A percentile compares a stretch with the other conserved stretches of the same genome.
Evolutionary conservation across 2,888 invertebrate species (phyloP).

Genomic region (Trisateles emortualis): DNA sequence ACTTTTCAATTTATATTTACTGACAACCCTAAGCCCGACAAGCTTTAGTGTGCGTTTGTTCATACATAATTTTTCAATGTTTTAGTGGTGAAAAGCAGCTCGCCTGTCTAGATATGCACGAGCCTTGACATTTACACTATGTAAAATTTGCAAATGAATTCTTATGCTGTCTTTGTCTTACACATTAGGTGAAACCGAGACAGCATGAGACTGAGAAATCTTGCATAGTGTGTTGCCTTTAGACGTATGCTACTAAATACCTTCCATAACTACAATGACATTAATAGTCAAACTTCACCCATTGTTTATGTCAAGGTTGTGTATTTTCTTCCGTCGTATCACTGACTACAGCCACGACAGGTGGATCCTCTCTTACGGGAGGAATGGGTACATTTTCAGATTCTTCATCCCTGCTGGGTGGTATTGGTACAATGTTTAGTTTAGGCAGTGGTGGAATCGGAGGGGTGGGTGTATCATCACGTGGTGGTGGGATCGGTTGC

Average conservation of each 20-base stretch:
- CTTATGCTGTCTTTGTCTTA: too few relatives aligned
- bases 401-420: slow-evolving; percentile 22
- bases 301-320: slow-evolving; percentile 30
- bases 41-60: too few relatives aligned
- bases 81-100: too few relatives aligned
- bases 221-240: too few relatives aligned
- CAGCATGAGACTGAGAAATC: too few relatives aligned
- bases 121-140: too few relatives aligned
- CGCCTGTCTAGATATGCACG: too few relatives aligned
- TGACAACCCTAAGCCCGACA: too few relatives aligned
- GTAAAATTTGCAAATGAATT: too few relatives aligned
- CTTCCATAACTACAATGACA: slow-evolving; percentile 8
- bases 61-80: too few relatives aligned
- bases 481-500: slow-evolving; percentile 37
- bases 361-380: slow-evolving; percentile 24
- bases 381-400: slow-evolving; percentile 27
- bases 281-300: slow-evolving; percentile 26
- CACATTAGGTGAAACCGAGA: too few relatives aligned
- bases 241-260: slow-evolving; percentile 9
- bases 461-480: slow-evolving; percentile 50
- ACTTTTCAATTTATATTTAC: too few relatives aligned
- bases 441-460: slow-evolving; percentile 74
- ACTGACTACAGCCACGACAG: neutral
- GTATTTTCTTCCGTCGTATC: slow-evolving; percentile 17
- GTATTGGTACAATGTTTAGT: slow-evolving; percentile 45